Percentiles rank a stretch among this genome's conserved stretches.
Evolutionary conservation across 2,888 invertebrate species (phyloP).

Genomic region (Microplitis manilae): DNA sequence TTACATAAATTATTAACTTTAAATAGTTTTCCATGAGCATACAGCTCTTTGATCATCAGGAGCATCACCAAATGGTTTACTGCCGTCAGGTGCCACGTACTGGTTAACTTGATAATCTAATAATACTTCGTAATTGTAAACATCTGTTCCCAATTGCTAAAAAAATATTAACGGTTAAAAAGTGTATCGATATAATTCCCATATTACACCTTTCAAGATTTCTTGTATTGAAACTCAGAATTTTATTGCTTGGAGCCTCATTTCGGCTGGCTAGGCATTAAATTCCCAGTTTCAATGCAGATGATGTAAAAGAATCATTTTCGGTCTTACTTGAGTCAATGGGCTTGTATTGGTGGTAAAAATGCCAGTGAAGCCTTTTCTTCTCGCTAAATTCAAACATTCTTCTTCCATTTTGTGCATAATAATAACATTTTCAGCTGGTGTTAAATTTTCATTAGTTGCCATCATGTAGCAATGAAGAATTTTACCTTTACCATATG

Average conservation of each 20-base stretch:
- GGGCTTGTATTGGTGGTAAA: conserved; percentile 92
- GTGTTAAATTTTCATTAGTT: conserved; percentile 77
- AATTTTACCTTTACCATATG: conserved; percentile 79
- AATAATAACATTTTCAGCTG: conserved; percentile 84
- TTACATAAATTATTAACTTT: conserved; percentile 34
- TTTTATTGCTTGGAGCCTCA: no score
- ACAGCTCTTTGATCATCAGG: conserved; percentile 84
- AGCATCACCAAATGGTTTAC: conserved; percentile 82
- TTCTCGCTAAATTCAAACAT: conserved; percentile 78
- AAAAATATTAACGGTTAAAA: conserved; percentile 52
- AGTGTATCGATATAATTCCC: no score
- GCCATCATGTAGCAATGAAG: conserved; percentile 93
- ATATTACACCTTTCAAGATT: no score
- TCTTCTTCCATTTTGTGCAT: conserved; percentile 86
- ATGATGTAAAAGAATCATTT: background rate
- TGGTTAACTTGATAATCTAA: conserved; percentile 87
- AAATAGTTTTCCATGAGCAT: conserved; percentile 83
- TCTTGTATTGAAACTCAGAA: no score
- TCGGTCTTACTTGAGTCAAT: conserved; percentile 81
- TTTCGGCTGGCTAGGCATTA: no score
- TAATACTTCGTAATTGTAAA: conserved; percentile 84
- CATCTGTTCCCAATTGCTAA: conserved; percentile 86
- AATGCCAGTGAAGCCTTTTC: conserved; percentile 80
- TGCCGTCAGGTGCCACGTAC: conserved; percentile 81
- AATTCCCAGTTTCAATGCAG: no score